Conservation (phyloP, 2,888 invertebrate genomes). For the Acleris cristana region DNA sequence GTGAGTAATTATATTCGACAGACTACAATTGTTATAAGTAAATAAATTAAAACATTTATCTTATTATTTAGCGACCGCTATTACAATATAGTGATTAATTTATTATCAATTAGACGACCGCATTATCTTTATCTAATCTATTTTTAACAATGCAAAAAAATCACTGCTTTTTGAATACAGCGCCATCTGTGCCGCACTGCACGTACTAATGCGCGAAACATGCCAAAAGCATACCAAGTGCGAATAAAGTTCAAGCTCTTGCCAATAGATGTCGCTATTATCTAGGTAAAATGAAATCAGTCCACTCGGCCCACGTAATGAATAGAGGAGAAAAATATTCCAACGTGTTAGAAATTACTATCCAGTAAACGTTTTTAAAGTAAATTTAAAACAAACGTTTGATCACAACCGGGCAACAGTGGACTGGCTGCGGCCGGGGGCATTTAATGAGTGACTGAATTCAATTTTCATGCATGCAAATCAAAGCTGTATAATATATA, state of each 20-base stretch:
- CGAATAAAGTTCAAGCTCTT: slow-evolving; percentile 31
- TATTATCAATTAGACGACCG: too few species aligned
- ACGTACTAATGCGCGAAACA: slow-evolving; percentile 37
- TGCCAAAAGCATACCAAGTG: slow-evolving; percentile 34
- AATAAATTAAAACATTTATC: too few species aligned
- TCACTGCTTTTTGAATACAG: slow-evolving; percentile 33
- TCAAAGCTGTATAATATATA: slow-evolving; percentile 55
- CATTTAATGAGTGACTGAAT: slow-evolving; percentile 74
- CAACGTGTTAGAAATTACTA: slow-evolving; percentile 59
- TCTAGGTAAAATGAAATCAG: slow-evolving; percentile 67
- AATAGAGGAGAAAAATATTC: slow-evolving; percentile 56
- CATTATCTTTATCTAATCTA: neutral
- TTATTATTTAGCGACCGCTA: too few species aligned
- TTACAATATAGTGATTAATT: too few species aligned
- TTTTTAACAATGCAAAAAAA: neutral
- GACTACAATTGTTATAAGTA: too few species aligned
- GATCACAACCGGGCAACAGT: slow-evolving; percentile 67
- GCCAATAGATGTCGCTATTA: slow-evolving; percentile 76
- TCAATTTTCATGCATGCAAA: slow-evolving; percentile 55
- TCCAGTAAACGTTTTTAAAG: slow-evolving; percentile 33
- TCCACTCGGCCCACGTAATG: slow-evolving; percentile 51
- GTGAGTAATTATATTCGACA: too few species aligned
- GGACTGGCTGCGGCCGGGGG: slow-evolving; percentile 50
- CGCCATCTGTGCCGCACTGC: slow-evolving; percentile 64
- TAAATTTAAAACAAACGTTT: slow-evolving; percentile 30